Conservation (phyloP, 2,113 vertebrate genomes). For the Prolemur simus region DNA sequence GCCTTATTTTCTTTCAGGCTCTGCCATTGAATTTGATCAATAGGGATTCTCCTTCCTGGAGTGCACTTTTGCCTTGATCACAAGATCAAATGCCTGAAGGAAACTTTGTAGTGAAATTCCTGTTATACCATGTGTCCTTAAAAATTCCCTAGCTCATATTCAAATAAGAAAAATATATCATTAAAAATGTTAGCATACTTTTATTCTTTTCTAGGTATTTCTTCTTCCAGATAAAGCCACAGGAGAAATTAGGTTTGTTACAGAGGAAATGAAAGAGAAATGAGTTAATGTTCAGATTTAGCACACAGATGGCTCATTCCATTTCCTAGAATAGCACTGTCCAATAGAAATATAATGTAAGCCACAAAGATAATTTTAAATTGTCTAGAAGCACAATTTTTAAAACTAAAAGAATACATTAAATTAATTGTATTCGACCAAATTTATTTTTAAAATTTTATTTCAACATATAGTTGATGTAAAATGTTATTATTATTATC, state of each 20-base stretch:
- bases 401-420: background rate
- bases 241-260: constrained; percentile 16
- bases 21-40: background rate
- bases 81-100: background rate
- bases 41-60: background rate
- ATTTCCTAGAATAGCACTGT: background rate
- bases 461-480: background rate
- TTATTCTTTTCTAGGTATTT: background rate
- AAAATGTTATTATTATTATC: background rate
- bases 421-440: background rate
- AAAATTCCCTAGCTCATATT: background rate
- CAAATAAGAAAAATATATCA: background rate
- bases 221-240: constrained; percentile 6
- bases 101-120: background rate
- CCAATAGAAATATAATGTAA: background rate
- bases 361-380: background rate
- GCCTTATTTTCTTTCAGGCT: background rate
- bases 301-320: background rate
- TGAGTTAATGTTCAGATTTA: constrained; percentile 6
- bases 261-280: constrained; percentile 36
- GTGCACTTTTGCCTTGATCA: background rate
- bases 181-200: background rate
- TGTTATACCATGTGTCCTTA: background rate
- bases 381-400: background rate
- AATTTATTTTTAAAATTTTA: background rate